phyloP scores from a whole-genome alignment of 2,888 invertebrate genomes.

The Chelonus formosanus region DNA sequence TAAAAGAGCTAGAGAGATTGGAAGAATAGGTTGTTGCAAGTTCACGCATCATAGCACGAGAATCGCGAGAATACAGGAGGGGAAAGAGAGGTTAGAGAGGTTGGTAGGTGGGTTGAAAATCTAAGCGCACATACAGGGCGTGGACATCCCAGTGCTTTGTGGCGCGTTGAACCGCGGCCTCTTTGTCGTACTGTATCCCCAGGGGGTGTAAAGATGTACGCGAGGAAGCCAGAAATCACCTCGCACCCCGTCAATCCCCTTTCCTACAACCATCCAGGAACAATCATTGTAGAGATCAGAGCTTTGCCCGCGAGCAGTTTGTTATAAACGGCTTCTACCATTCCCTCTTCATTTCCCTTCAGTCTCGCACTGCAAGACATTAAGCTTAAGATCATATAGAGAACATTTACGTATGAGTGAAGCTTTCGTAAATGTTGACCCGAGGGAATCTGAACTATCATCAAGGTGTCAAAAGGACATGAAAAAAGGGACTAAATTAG shows the following conservation, averaged over 20 bases:
- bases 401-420: too few species aligned
- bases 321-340: constrained; percentile 56
- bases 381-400: too few species aligned
- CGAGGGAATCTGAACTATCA: constrained; percentile 23
- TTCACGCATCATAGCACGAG: constrained; percentile 55
- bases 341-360: constrained; percentile 36
- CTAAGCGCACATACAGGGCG: constrained; percentile 41
- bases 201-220: constrained; percentile 22
- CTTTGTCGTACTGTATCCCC: constrained; percentile 55
- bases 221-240: constrained; percentile 39
- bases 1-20: too few species aligned
- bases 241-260: constrained; percentile 39
- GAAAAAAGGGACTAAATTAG: constrained; percentile 3
- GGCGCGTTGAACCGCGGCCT: constrained; percentile 64
- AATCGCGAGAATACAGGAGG: constrained; percentile 38
- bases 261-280: constrained; percentile 46
- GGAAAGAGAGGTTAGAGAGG: constrained; percentile 27
- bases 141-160: constrained; percentile 63
- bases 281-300: constrained; percentile 61
- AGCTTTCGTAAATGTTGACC: constrained; percentile 18
- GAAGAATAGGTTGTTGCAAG: constrained; percentile 40
- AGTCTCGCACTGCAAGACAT: constrained; percentile 27
- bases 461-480: not conserved
- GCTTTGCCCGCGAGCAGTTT: constrained; percentile 56
- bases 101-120: constrained; percentile 29